Evolutionary conservation across 2,113 vertebrate species (phyloP), one percentile per base, ranked within the genome.

Genomic region (Arvicanthis niloticus): DNA sequence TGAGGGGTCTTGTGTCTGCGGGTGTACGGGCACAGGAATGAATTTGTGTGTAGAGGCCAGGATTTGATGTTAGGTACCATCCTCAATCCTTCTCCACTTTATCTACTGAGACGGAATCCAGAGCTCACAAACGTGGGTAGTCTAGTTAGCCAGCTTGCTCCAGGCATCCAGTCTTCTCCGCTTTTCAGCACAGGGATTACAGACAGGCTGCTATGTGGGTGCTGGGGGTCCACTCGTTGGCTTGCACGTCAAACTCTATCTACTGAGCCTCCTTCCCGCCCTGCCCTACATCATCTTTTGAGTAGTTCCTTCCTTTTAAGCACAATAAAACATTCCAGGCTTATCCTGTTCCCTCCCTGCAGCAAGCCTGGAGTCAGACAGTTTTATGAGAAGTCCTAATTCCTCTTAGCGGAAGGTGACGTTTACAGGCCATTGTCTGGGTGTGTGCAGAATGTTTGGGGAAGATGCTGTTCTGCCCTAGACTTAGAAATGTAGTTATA

Each of bases 311-410:
- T 91, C 68, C 68, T 77, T 40, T 88, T 26, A 68, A 53, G 40
- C 29, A 81, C 42, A 95, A 75, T 73, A 75, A 62, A 84, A 84
- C 17, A 16, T 31, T 62, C 58, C 58, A 84, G 81, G 58, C 81
- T 84, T 84, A 84, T 88, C 60, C 78, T 48, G 67, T 73, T 58
- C 62, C 45, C 51, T 73, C 45, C 42, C 37, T 72, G 7, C 21
- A 16, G 48, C 60, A 91, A 72, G 4, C 15, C 68, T 48, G 76
- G 22, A 84, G 82, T 72, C 70, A 88, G 91, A 45, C n/a, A 58
- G 81, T 91, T 93, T 88, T 85, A 84, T 75, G 51, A 93, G 48
- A 34, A 67, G 67, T 91, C 37, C 68, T 42, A n/a, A 75, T 84
- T 88, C 68, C 48, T 77, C 87, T 82, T 13, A 78, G 68, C 70